Conservation (phyloP, 2,113 vertebrate genomes). For the Cyanistes caeruleus region DNA sequence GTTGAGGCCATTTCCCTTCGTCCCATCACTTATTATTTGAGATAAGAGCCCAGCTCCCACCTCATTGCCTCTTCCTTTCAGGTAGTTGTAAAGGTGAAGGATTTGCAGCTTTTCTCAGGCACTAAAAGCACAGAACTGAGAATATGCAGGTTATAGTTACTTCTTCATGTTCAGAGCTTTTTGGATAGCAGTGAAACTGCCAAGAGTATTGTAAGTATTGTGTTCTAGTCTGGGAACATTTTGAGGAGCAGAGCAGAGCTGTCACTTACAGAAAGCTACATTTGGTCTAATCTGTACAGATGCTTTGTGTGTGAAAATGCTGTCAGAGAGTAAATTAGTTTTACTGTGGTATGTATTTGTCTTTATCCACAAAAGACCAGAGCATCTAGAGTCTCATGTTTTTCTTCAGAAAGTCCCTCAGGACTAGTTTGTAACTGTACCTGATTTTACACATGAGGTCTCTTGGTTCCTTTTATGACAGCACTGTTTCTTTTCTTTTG, state of each 20-base stretch:
- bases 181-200: not conserved
- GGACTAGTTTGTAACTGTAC: not conserved
- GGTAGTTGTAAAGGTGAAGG: not conserved
- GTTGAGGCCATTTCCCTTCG: not conserved
- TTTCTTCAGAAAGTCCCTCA: slow-evolving; percentile 20
- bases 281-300: not conserved
- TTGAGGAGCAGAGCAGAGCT: not conserved
- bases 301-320: not conserved
- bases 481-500: not conserved
- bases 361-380: not conserved
- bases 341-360: rapidly evolving
- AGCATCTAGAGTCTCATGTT: not conserved
- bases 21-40: not conserved
- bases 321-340: not conserved
- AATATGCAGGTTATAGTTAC: not conserved
- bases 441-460: not conserved
- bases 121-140: not conserved
- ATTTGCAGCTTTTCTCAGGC: not conserved
- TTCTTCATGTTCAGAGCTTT: not conserved
- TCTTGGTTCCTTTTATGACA: not conserved
- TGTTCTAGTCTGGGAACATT: not conserved
- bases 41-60: not conserved
- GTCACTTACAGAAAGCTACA: not conserved
- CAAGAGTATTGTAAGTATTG: not conserved
- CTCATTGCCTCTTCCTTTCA: not conserved